Evolutionary conservation across 2,888 invertebrate genomes (phyloP).

Genomic region (Zygothrica quintamaculata): DNA sequence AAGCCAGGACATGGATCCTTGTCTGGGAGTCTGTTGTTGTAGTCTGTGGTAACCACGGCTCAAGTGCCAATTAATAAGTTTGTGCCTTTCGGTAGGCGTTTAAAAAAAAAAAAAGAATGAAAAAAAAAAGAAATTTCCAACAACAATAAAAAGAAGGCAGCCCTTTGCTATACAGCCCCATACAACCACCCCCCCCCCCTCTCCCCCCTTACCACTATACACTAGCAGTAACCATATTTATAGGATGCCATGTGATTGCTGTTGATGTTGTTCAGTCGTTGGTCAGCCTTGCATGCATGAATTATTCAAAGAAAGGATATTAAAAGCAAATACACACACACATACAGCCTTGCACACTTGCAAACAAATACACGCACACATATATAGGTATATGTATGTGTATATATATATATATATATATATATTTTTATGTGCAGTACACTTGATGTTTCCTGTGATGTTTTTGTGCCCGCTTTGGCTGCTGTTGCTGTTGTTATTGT

Average conservation of each 20-base stretch:
- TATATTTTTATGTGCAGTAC: conserved; percentile 31
- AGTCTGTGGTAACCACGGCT: conserved; percentile 55
- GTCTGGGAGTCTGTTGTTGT: conserved; percentile 20
- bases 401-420: conserved; percentile 8
- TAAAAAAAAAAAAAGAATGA: conserved; percentile 33
- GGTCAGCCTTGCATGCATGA: conserved; percentile 69
- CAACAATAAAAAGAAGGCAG: conserved; percentile 33
- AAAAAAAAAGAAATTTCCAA: conserved; percentile 1
- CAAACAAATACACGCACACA: conserved; percentile 5
- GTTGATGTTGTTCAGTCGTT: conserved; percentile 54
- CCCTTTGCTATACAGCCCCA: conserved; percentile 33
- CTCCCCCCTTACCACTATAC: no score
- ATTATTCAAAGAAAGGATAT: conserved; percentile 79
- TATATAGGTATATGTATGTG: conserved; percentile 22
- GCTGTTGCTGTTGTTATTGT: conserved; percentile 17
- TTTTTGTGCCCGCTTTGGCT: conserved; percentile 33
- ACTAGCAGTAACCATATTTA: conserved; percentile 15
- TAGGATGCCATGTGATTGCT: conserved; percentile 44
- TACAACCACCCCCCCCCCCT: neutral
- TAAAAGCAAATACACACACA: conserved; percentile 63
- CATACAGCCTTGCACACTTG: conserved; percentile 4
- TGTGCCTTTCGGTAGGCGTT: conserved; percentile 66
- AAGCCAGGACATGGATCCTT: conserved; percentile 25
- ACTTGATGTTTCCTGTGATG: conserved; percentile 43
- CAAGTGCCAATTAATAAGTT: conserved; percentile 80